A percentile compares a stretch with the other conserved stretches of the same genome.
Evolutionary conservation across 1,140 invertebrate species (phyloP).

Genomic region (Lerema accius): DNA sequence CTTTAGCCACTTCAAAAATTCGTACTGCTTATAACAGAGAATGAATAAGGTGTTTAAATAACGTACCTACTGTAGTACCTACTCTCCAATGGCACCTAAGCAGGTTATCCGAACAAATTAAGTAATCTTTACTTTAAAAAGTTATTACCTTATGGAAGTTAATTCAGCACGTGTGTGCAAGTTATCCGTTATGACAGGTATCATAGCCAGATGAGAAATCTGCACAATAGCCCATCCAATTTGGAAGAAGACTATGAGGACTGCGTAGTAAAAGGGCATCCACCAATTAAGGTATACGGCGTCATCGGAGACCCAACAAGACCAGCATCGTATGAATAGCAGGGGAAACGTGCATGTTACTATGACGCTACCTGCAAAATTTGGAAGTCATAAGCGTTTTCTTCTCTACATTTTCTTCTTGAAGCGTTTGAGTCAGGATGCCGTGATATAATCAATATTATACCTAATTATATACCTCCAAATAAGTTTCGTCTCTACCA

Average conservation of each 20-base stretch:
- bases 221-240: slow-evolving; percentile 95
- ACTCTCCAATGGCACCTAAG: too few relatives aligned
- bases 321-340: slow-evolving; percentile 89
- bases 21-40: too few relatives aligned
- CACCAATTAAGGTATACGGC: slow-evolving; percentile 77
- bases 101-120: too few relatives aligned
- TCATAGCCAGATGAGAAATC: slow-evolving; percentile 95
- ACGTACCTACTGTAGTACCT: too few relatives aligned
- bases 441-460: too few relatives aligned
- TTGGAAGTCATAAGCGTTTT: background rate
- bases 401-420: too few relatives aligned
- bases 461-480: too few relatives aligned
- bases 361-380: slow-evolving; percentile 55
- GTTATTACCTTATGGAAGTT: slow-evolving; percentile 88
- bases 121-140: too few relatives aligned
- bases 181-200: slow-evolving; percentile 89
- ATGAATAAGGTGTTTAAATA: too few relatives aligned
- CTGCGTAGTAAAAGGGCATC: slow-evolving; percentile 88
- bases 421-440: too few relatives aligned
- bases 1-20: too few relatives aligned
- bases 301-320: slow-evolving; percentile 78
- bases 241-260: slow-evolving; percentile 93
- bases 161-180: slow-evolving; percentile 88
- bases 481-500: too few relatives aligned
- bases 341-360: slow-evolving; percentile 88